phyloP scores from a whole-genome alignment of 1,140 invertebrate genomes.

The Platyscapa corneri region DNA sequence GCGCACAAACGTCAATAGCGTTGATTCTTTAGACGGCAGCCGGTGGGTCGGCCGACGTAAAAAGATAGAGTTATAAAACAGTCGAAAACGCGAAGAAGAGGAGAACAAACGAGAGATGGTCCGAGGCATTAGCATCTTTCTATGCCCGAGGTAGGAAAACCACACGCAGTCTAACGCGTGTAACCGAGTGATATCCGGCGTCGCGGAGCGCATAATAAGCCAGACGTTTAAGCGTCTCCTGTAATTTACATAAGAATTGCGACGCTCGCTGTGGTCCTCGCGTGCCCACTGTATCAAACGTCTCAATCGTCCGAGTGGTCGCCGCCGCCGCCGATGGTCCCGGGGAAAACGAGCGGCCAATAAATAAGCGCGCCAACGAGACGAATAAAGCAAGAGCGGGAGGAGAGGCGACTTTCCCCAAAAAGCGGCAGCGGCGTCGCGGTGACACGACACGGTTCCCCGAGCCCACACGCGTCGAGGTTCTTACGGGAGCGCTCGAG shows the following conservation, averaged over 20 bases:
- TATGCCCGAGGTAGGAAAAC: neutral
- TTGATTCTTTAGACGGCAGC: too few relatives aligned
- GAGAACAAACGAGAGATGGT: neutral
- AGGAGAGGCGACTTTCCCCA: conserved; percentile 1
- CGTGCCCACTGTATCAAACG: conserved; percentile 9
- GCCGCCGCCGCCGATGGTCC: neutral
- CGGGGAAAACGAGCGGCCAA: too few relatives aligned
- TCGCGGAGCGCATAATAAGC: neutral
- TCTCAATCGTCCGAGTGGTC: neutral
- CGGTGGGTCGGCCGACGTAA: too few relatives aligned
- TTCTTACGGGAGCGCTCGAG: conserved; percentile 26
- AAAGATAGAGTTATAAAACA: too few relatives aligned
- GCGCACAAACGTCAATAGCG: neutral
- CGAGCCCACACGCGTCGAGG: conserved; percentile 34
- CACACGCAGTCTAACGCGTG: neutral
- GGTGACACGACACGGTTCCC: neutral
- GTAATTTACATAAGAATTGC: conserved; percentile 38
- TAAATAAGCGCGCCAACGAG: neutral
- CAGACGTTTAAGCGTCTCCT: neutral
- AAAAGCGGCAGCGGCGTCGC: conserved; percentile 5
- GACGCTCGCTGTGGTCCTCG: conserved; percentile 2
- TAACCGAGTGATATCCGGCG: neutral
- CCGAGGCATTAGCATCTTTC: conserved; percentile 5
- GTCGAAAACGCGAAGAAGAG: neutral
- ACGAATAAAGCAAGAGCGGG: neutral